Conservation (phyloP, 2,113 vertebrate species). For the Xerus inauris region DNA sequence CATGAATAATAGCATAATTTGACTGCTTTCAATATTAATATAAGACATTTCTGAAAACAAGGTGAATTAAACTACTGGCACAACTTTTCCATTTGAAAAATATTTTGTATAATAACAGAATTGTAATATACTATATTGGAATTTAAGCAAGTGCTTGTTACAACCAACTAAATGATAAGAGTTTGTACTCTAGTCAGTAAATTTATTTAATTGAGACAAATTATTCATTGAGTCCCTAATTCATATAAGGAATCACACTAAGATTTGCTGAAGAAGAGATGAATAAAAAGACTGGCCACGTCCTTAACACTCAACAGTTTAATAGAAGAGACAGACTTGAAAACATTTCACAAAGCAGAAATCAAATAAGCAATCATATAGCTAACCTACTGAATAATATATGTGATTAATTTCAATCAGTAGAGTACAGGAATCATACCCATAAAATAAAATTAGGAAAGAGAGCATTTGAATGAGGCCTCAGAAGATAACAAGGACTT, state of each 20-base stretch:
- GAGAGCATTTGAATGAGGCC: neutral
- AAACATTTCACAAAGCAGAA: neutral
- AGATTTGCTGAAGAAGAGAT: neutral
- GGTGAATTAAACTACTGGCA: neutral
- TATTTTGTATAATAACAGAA: neutral
- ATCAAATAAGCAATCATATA: neutral
- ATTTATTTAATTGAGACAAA: constrained; percentile 7
- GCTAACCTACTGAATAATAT: neutral
- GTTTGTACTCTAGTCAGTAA: neutral
- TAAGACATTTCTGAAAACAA: constrained; percentile 22
- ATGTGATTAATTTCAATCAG: neutral
- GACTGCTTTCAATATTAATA: neutral
- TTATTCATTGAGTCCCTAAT: neutral
- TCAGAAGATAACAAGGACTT: neutral
- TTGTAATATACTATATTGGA: neutral
- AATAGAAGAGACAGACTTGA: neutral
- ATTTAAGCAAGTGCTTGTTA: constrained; percentile 19
- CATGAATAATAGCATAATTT: neutral
- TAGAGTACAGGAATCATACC: neutral
- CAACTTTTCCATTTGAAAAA: neutral
- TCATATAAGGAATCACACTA: neutral
- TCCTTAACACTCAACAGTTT: neutral
- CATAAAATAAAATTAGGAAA: neutral
- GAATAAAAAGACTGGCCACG: neutral
- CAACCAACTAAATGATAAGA: neutral